Conservation (phyloP, 2,888 invertebrate genomes). For the Drosophila sordidula region DNA sequence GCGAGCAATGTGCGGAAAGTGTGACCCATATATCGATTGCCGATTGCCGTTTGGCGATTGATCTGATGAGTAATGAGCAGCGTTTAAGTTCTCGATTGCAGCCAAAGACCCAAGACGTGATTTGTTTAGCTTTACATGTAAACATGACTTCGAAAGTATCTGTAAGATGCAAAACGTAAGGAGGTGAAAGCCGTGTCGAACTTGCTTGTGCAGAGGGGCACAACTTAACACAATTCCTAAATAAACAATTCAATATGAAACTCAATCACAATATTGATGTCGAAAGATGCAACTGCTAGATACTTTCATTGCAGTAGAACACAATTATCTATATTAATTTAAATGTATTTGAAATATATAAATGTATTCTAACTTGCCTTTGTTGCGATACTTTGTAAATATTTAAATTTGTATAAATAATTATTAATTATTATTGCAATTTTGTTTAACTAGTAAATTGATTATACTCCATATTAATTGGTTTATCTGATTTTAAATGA, state of each 20-base stretch:
- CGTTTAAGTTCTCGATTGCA: slow-evolving; percentile 40
- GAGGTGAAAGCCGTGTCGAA: neutral
- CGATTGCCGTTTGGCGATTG: slow-evolving; percentile 33
- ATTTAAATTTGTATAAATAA: too few species aligned
- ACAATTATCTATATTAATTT: too few species aligned
- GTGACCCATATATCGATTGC: slow-evolving; percentile 32
- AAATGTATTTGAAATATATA: too few species aligned
- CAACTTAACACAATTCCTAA: neutral
- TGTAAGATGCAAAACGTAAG: slow-evolving; percentile 4
- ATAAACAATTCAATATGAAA: neutral
- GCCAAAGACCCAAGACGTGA: slow-evolving; percentile 15
- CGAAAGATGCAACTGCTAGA: too few species aligned
- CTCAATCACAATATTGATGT: too few species aligned
- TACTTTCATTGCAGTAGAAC: too few species aligned
- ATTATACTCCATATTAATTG: too few species aligned
- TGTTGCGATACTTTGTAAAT: too few species aligned
- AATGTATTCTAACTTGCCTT: too few species aligned
- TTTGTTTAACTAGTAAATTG: too few species aligned
- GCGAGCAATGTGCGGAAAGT: slow-evolving; percentile 32
- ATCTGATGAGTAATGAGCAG: slow-evolving; percentile 33
- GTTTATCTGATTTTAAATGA: too few species aligned
- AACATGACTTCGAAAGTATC: neutral
- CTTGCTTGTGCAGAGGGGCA: neutral
- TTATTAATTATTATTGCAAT: too few species aligned
- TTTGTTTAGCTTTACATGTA: slow-evolving; percentile 10